Evolutionary conservation across 2,888 invertebrate genomes (phyloP).

Genomic region (Leptopilina myrica): DNA sequence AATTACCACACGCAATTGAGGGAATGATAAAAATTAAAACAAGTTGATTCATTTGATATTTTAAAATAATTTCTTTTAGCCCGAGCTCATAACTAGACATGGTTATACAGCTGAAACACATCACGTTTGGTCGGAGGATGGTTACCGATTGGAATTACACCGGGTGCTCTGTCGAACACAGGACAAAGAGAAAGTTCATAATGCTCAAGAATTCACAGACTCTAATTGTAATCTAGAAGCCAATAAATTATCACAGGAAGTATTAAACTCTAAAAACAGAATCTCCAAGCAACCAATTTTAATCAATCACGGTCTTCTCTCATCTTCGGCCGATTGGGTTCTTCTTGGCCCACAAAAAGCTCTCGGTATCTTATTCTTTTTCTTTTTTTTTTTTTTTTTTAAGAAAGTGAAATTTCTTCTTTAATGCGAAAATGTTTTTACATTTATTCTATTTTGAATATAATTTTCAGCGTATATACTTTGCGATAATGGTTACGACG

Average conservation of each 20-base stretch:
- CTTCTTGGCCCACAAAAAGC: constrained; percentile 72
- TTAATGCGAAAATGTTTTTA: too few species aligned
- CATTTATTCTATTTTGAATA: background rate
- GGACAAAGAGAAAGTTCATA: constrained; percentile 43
- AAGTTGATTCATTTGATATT: too few species aligned
- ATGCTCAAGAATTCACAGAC: constrained; percentile 42
- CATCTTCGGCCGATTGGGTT: constrained; percentile 73
- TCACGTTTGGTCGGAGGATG: constrained; percentile 77
- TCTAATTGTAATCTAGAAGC: constrained; percentile 19
- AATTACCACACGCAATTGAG: background rate
- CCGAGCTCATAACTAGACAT: constrained; percentile 75
- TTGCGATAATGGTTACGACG: constrained; percentile 71
- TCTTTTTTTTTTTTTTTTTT: too few species aligned
- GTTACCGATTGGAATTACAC: constrained; percentile 77
- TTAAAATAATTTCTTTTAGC: constrained; percentile 67
- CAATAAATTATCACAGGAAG: constrained; percentile 36
- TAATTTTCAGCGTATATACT: constrained; percentile 67
- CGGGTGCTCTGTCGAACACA: constrained; percentile 70
- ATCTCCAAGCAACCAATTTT: constrained; percentile 61
- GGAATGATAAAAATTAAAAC: background rate
- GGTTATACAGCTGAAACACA: constrained; percentile 77
- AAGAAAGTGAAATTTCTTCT: too few species aligned
- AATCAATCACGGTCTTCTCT: constrained; percentile 70
- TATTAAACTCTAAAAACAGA: constrained; percentile 40
- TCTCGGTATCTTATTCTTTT: constrained; percentile 65